phyloP scores from a whole-genome alignment of 2,113 vertebrate genomes.

The Cinclus mexicanus region DNA sequence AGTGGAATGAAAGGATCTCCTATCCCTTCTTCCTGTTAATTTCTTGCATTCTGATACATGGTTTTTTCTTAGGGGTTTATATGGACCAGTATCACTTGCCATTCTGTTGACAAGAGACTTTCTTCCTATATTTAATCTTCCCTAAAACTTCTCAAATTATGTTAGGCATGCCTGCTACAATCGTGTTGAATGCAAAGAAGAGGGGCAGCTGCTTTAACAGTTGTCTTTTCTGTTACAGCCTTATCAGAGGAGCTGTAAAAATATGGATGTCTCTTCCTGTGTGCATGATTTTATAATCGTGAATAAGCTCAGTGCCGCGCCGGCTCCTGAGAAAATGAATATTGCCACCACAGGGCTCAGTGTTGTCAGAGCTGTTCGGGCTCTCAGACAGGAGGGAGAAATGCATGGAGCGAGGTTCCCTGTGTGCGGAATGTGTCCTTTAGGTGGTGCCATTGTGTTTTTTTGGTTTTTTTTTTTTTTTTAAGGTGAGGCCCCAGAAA shows the following conservation, averaged over 20 bases:
- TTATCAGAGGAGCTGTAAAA: conserved; percentile 20
- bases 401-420: rapidly evolving
- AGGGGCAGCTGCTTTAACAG: conserved; percentile 40
- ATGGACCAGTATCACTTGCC: not conserved
- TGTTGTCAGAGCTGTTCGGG: not conserved
- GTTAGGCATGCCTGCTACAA: not conserved
- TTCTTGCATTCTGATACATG: not conserved
- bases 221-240: conserved; percentile 21
- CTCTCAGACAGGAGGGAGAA: rapidly evolving
- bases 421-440: conserved; percentile 1
- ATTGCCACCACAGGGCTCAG: not conserved
- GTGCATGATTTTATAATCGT: not conserved
- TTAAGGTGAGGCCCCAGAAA: not conserved
- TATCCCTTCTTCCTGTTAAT: not conserved
- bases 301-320: not conserved
- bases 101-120: not conserved
- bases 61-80: not conserved
- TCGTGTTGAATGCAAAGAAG: not conserved
- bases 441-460: conserved; percentile 74
- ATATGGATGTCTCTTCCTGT: not conserved
- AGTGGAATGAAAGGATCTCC: not conserved
- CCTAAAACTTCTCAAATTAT: not conserved
- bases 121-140: conserved; percentile 38
- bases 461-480: not conserved
- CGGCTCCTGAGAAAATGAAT: not conserved